Evolutionary conservation across 2,888 invertebrate species (phyloP).

Genomic region (Parthenolecanium corni): DNA sequence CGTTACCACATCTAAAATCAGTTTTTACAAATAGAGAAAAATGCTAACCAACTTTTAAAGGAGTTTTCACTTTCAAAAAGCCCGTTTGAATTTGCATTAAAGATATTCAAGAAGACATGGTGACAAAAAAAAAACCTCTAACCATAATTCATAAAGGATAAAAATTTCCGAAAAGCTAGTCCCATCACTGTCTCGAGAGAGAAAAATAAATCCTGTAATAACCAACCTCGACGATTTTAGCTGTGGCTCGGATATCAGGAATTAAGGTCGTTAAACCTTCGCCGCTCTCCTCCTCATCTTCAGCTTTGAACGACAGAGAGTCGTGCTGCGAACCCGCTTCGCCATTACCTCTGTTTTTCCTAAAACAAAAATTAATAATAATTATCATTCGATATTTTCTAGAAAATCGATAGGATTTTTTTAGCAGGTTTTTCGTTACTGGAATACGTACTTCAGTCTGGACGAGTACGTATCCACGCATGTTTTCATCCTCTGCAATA

Average conservation of each 20-base stretch:
- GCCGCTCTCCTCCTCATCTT: conserved; percentile 54
- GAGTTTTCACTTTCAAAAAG: too few relatives aligned
- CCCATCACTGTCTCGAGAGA: too few relatives aligned
- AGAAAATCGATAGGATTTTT: not conserved
- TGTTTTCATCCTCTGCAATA: conserved; percentile 74
- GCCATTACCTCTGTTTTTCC: conserved; percentile 9
- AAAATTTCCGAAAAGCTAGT: too few relatives aligned
- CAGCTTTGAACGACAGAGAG: conserved; percentile 48
- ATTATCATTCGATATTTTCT: not conserved
- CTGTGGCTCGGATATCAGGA: conserved; percentile 71
- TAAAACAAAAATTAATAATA: not conserved
- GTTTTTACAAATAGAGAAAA: too few relatives aligned
- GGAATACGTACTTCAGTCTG: conserved; percentile 54
- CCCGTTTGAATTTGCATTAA: too few relatives aligned
- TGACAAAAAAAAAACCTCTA: too few relatives aligned
- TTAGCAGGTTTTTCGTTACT: not conserved
- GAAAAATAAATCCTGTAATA: not conserved
- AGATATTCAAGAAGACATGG: too few relatives aligned
- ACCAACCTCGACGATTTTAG: conserved; percentile 39
- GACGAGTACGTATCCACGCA: conserved; percentile 87
- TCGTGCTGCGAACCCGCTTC: conserved; percentile 4
- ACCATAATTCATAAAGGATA: too few relatives aligned
- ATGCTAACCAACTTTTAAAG: too few relatives aligned
- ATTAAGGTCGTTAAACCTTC: conserved; percentile 79
- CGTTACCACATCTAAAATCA: too few relatives aligned